phyloP scores from a whole-genome alignment of 2,888 invertebrate genomes.

The Sericinus montela region DNA sequence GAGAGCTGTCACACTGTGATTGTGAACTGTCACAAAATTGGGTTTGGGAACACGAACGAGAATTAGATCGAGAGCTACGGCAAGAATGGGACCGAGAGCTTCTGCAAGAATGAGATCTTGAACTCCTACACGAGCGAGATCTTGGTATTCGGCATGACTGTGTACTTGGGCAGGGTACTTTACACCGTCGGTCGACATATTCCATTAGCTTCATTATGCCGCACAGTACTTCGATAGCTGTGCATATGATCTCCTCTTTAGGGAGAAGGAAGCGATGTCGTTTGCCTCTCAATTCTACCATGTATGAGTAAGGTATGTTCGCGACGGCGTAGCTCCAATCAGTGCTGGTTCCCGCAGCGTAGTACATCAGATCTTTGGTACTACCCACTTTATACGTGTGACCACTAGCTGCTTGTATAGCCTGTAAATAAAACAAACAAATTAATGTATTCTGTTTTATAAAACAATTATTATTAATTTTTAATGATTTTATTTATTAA shows the following conservation, averaged over 20 bases:
- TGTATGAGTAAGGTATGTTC: slow-evolving; percentile 61
- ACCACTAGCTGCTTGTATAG: slow-evolving; percentile 48
- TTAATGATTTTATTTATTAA: too few relatives aligned
- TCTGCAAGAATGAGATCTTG: slow-evolving; percentile 13
- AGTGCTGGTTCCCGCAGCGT: slow-evolving; percentile 56
- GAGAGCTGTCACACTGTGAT: slow-evolving; percentile 1
- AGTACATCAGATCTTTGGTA: slow-evolving; percentile 71
- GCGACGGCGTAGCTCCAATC: slow-evolving; percentile 66
- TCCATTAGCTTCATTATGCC: slow-evolving; percentile 55
- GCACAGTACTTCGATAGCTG: slow-evolving; percentile 44
- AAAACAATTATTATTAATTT: too few relatives aligned
- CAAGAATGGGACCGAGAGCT: slow-evolving; percentile 11
- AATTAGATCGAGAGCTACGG: slow-evolving; percentile 10
- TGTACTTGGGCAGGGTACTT: neutral
- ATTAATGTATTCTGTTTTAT: too few relatives aligned
- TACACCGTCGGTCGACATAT: slow-evolving; percentile 42
- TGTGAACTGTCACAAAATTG: slow-evolving; percentile 8
- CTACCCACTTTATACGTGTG: slow-evolving; percentile 68
- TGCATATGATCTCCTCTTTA: slow-evolving; percentile 52
- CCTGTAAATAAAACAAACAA: slow-evolving; percentile 35
- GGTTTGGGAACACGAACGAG: slow-evolving; percentile 3
- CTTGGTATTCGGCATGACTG: neutral
- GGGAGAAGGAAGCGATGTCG: slow-evolving; percentile 58
- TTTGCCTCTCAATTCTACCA: slow-evolving; percentile 65
- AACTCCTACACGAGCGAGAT: neutral